Percentiles rank a stretch among this genome's conserved stretches.
These are phyloP conservation scores for Tringa solitaria DNA, from an alignment of 2,113 vertebrate species.

Conservation along the genomic window DNA sequence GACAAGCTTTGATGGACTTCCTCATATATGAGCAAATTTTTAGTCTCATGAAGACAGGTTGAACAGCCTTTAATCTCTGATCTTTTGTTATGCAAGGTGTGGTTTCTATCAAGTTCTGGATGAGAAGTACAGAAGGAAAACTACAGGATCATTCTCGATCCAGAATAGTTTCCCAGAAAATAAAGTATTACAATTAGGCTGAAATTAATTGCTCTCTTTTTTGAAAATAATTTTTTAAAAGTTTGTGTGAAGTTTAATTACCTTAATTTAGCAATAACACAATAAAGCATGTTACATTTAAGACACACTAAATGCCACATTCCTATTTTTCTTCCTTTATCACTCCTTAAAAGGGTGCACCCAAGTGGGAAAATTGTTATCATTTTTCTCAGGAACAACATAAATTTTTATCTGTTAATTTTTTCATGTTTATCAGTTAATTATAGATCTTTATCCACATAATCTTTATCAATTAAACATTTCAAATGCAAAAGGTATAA, in stretches of 20 bases:
- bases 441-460: slow-evolving; percentile 42
- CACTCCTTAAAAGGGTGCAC: background rate
- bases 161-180: background rate
- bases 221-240: background rate
- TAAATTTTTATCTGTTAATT: slow-evolving; percentile 31
- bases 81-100: slow-evolving; percentile 20
- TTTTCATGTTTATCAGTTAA: slow-evolving; percentile 52
- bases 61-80: slow-evolving; percentile 10
- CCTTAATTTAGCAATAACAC: background rate
- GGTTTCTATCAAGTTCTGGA: background rate
- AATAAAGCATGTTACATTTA: background rate
- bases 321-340: slow-evolving; percentile 12
- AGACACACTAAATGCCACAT: background rate
- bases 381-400: slow-evolving; percentile 30
- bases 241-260: background rate
- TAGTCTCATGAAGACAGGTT: background rate
- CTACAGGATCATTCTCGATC: background rate
- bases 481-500: background rate
- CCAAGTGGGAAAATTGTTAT: background rate
- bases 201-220: background rate
- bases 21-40: background rate
- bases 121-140: background rate
- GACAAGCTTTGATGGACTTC: background rate
- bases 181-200: background rate
- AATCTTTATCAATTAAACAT: slow-evolving; percentile 40